Percentiles rank a stretch among this genome's conserved stretches.
phyloP scores from a whole-genome alignment of 2,797 vertebrate genomes.

The Chelon auratus region DNA sequence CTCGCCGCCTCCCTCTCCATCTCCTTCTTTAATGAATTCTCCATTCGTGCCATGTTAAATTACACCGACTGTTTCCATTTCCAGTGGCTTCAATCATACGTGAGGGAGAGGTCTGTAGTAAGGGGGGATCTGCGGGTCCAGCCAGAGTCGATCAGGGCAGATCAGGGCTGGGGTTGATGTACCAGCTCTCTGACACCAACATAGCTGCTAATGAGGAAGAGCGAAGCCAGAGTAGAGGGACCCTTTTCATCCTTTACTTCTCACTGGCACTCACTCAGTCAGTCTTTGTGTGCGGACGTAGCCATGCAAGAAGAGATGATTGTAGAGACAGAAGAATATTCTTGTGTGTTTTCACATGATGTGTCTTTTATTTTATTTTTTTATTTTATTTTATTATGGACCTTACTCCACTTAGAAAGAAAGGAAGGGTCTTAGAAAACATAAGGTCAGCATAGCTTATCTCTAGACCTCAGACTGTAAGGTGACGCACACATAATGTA shows the following conservation, averaged over 20 bases:
- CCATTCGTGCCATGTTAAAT: conserved; percentile 86
- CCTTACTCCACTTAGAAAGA: conserved; percentile 21
- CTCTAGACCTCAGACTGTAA: conserved; percentile 21
- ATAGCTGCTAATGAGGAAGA: conserved; percentile 74
- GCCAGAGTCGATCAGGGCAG: conserved; percentile 64
- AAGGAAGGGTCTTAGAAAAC: conserved; percentile 7
- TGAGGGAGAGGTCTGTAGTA: conserved; percentile 49
- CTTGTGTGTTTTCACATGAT: conserved; percentile 1
- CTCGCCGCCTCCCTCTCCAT: conserved; percentile 10
- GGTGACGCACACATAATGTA: neutral
- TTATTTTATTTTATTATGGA: conserved; percentile 31
- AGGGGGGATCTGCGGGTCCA: conserved; percentile 56
- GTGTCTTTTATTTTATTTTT: conserved; percentile 8
- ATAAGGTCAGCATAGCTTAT: conserved; percentile 50
- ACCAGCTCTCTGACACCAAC: conserved; percentile 70
- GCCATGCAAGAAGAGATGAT: conserved; percentile 1
- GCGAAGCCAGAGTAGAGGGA: conserved; percentile 40
- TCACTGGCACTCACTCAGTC: conserved; percentile 37
- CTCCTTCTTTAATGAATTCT: conserved; percentile 81
- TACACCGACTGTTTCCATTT: conserved; percentile 89
- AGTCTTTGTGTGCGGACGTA: conserved; percentile 35
- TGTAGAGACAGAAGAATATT: no score
- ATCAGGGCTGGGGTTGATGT: conserved; percentile 62
- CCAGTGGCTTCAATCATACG: conserved; percentile 88
- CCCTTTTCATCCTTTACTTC: conserved; percentile 60